Evolutionary conservation across 2,113 vertebrate species (phyloP).

Genomic region (Prionailurus viverrinus): DNA sequence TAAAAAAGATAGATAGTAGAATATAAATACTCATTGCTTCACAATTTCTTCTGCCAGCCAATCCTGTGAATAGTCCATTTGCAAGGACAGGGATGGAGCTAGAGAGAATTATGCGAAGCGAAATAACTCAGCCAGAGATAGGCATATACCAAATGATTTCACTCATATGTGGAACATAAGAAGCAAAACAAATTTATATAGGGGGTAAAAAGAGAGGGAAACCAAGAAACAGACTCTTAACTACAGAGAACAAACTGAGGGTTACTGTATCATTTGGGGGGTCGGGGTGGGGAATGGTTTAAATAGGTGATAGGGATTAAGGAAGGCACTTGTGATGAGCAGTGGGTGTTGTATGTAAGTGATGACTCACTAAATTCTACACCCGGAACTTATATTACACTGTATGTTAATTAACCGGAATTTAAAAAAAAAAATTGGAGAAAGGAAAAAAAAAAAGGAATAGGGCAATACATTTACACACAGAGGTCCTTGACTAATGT

Average conservation of each 20-base stretch:
- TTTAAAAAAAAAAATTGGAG: not conserved
- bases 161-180: not conserved
- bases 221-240: not conserved
- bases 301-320: not conserved
- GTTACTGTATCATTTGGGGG: not conserved
- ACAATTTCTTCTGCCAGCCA: not conserved
- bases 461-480: not conserved
- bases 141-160: not conserved
- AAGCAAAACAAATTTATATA: not conserved
- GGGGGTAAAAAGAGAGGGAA: not conserved
- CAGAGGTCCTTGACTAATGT: not conserved
- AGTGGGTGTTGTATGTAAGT: not conserved
- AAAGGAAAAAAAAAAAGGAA: not conserved
- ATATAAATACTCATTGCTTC: not conserved
- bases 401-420: not conserved
- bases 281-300: not conserved
- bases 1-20: not conserved
- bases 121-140: not conserved
- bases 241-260: not conserved
- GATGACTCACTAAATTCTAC: not conserved
- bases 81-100: not conserved
- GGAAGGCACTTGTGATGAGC: not conserved
- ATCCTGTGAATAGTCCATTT: not conserved
- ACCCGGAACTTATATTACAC: not conserved
- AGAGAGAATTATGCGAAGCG: not conserved